phyloP scores from a whole-genome alignment of 1,140 invertebrate species.

The Drosophila sturtevanti region DNA sequence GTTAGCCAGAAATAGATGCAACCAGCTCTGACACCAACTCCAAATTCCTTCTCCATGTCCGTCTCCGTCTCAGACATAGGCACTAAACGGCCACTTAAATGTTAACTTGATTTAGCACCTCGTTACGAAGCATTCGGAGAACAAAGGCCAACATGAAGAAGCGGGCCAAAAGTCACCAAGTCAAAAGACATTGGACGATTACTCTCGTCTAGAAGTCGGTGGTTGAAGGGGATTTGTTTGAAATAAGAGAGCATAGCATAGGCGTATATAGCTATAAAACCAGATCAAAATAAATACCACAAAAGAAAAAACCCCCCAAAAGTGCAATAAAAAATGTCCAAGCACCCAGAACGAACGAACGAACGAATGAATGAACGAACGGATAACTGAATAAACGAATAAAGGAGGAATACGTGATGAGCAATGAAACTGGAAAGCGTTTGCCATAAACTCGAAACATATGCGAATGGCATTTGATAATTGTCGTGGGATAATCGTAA shows the following conservation, averaged over 20 bases:
- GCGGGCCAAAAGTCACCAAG: slow-evolving; percentile 3
- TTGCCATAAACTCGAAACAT: slow-evolving; percentile 52
- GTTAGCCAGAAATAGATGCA: slow-evolving; percentile 32
- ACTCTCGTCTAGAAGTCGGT: background rate
- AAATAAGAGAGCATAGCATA: slow-evolving; percentile 18
- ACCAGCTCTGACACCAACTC: slow-evolving; percentile 18
- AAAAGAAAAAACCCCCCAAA: background rate
- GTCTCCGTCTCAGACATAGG: slow-evolving; percentile 45
- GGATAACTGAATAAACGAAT: slow-evolving; percentile 18
- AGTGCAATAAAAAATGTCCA: slow-evolving; percentile 49
- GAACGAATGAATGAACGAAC: slow-evolving; percentile 39
- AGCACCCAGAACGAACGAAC: slow-evolving; percentile 43
- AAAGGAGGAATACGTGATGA: slow-evolving; percentile 13
- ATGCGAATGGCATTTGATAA: slow-evolving; percentile 62
- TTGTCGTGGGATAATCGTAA: slow-evolving; percentile 46
- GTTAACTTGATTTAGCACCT: slow-evolving; percentile 81
- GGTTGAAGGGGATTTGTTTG: slow-evolving; percentile 16
- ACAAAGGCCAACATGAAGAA: slow-evolving; percentile 4
- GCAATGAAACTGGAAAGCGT: slow-evolving; percentile 37
- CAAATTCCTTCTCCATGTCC: background rate
- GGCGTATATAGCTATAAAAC: slow-evolving; percentile 54
- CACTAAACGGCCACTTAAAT: slow-evolving; percentile 78
- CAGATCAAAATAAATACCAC: slow-evolving; percentile 39
- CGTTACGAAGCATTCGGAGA: slow-evolving; percentile 48
- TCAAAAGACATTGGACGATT: slow-evolving; percentile 18